phyloP scores from a whole-genome alignment of 92 coral and sea anemone genomes.

The Porites rus region DNA sequence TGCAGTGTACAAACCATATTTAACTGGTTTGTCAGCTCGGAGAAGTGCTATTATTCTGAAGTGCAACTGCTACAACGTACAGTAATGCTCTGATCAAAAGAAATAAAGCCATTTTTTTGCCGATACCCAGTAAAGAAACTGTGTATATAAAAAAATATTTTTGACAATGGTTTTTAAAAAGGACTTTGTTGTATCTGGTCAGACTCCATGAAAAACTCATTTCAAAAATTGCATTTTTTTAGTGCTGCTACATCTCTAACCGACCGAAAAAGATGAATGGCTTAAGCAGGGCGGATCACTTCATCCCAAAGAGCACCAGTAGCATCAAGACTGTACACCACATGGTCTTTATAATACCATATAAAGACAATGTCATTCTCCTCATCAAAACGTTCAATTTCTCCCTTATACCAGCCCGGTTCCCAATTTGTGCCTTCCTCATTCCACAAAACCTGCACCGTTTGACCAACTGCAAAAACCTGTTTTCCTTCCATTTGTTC shows the following conservation, averaged over 20 bases:
- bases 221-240: slow-evolving; percentile 15
- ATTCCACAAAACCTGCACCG: slow-evolving; percentile 59
- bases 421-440: slow-evolving; percentile 56
- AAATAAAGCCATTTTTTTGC: slow-evolving; percentile 10
- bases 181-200: neutral
- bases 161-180: neutral
- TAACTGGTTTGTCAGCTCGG: slow-evolving; percentile 4
- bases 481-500: neutral
- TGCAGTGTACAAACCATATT: neutral
- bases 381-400: slow-evolving; percentile 50
- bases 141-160: neutral
- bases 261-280: neutral
- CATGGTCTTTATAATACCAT: slow-evolving; percentile 45
- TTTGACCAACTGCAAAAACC: slow-evolving; percentile 28
- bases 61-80: slow-evolving; percentile 5
- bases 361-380: slow-evolving; percentile 36
- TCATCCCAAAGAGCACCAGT: slow-evolving; percentile 55
- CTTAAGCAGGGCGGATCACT: neutral
- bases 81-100: slow-evolving; percentile 4
- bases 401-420: slow-evolving; percentile 60
- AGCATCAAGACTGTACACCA: slow-evolving; percentile 54
- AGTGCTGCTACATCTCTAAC: slow-evolving; percentile 2
- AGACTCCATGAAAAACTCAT: neutral
- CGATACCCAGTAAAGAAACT: slow-evolving; percentile 7
- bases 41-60: slow-evolving; percentile 1